Evolutionary conservation across 2,888 invertebrate genomes (phyloP), one percentile per base, ranked within the genome.

Genomic region (Hypena proboscidalis): DNA sequence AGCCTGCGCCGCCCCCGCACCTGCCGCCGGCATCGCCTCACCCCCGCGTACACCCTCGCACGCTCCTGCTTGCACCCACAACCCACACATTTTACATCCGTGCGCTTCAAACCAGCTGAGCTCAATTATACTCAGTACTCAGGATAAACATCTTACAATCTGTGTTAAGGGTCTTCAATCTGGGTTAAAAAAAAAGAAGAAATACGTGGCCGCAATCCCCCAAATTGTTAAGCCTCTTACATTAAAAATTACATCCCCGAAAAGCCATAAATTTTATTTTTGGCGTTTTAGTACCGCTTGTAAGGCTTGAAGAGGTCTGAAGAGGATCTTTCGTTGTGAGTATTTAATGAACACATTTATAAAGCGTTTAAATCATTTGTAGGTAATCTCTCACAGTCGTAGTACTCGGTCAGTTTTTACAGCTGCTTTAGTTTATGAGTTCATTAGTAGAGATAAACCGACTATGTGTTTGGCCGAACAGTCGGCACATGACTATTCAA

Each of bases 61-160:
- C 38, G 39, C 41, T 55, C 46, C 55, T 19, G n/a, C 57, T 39
- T n/a, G 5, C 21, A 42, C 31, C 61, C 49, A 27, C 19, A 19
- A 38, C 31, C 40, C 35, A 23, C 52, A 56, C 37, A 58, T 51
- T 68, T 68, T 70, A 71, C 74, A 67, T 70, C 67, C 67, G 58
- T 70, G 67, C 70, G 68, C 67, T 70, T 64, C 50, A 60, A 47
- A 41, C 58, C 67, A 60, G 58, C 65, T 67, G 61, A 65, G 59
- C 64, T 55, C 58, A 57, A 66, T 70, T 65, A 62, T 39, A 30
- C 49, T 54, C 46, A 63, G 42, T 55, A 46, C 47, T 22, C 14
- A 20, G 32, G 17, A 57, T 42, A 39, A 52, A 44, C 22, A 47
- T 48, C 31, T 42, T 25, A 25, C 17, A 37, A 40, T 33, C 17